These are phyloP conservation scores for Xenops minutus DNA, from an alignment of 2,797 vertebrate genomes.

Conservation along the genomic window DNA sequence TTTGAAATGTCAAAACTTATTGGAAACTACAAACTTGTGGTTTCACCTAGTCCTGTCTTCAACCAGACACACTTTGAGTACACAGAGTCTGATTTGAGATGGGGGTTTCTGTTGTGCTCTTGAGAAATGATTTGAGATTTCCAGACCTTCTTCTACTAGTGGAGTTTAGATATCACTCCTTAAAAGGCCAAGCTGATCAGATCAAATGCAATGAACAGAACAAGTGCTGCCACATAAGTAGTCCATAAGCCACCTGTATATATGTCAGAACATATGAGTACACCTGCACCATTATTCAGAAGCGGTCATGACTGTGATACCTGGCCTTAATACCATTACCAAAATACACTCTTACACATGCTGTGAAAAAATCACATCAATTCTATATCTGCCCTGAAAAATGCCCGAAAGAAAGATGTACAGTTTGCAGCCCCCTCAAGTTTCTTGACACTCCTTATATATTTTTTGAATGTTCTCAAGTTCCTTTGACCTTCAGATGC, in stretches of 20 bases:
- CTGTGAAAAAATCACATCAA: background rate
- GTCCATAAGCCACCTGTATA: background rate
- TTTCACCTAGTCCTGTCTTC: background rate
- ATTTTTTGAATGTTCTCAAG: background rate
- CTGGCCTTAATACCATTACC: background rate
- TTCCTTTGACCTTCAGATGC: background rate
- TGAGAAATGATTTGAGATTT: background rate
- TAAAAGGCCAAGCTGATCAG: background rate
- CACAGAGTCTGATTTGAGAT: background rate
- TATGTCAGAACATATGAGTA: background rate
- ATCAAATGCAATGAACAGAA: background rate
- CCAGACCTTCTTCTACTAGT: background rate
- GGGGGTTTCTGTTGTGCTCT: background rate
- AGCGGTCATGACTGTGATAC: background rate
- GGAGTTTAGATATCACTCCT: background rate
- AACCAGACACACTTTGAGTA: background rate
- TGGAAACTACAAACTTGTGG: background rate
- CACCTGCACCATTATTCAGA: background rate
- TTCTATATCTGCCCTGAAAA: background rate
- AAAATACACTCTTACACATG: background rate
- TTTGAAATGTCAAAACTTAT: background rate
- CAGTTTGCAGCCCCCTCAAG: background rate
- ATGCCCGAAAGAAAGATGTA: background rate
- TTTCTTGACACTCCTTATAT: constrained; percentile 9
- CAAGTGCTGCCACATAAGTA: background rate